Evolutionary conservation across 2,888 invertebrate species (phyloP).

Genomic region (Leptinotarsa rubiginosa): DNA sequence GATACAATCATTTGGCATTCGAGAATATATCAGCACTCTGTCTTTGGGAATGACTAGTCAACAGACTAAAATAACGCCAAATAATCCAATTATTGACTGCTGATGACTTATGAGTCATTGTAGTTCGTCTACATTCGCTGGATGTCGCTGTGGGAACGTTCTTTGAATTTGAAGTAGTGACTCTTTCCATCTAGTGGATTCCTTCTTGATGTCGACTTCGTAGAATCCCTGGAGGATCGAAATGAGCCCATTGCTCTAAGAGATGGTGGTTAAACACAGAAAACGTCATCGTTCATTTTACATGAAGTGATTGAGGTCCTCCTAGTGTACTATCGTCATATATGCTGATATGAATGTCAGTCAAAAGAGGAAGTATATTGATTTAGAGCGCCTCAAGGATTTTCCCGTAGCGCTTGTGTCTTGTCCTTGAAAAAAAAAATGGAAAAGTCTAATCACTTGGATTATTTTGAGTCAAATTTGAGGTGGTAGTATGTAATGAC

Average conservation of each 20-base stretch:
- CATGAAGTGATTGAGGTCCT: slow-evolving; percentile 63
- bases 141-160: slow-evolving; percentile 73
- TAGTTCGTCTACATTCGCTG: slow-evolving; percentile 65
- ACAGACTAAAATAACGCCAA: slow-evolving; percentile 14
- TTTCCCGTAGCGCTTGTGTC: no score
- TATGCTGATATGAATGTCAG: slow-evolving; percentile 72
- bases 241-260: slow-evolving; percentile 60
- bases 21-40: slow-evolving; percentile 9
- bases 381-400: no score
- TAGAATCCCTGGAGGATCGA: slow-evolving; percentile 56
- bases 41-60: slow-evolving; percentile 30
- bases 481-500: no score
- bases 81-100: not conserved
- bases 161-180: slow-evolving; percentile 66
- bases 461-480: no score
- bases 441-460: no score
- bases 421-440: no score
- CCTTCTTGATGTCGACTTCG: slow-evolving; percentile 49
- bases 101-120: slow-evolving; percentile 37
- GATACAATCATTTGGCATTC: slow-evolving; percentile 14
- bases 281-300: slow-evolving; percentile 62
- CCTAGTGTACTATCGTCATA: slow-evolving; percentile 64
- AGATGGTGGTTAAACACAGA: slow-evolving; percentile 63
- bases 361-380: no score
- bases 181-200: slow-evolving; percentile 54